Percentiles rank a stretch among this genome's conserved stretches.
Conservation (phyloP, 2,888 invertebrate species). For the Drosophila affinis region DNA sequence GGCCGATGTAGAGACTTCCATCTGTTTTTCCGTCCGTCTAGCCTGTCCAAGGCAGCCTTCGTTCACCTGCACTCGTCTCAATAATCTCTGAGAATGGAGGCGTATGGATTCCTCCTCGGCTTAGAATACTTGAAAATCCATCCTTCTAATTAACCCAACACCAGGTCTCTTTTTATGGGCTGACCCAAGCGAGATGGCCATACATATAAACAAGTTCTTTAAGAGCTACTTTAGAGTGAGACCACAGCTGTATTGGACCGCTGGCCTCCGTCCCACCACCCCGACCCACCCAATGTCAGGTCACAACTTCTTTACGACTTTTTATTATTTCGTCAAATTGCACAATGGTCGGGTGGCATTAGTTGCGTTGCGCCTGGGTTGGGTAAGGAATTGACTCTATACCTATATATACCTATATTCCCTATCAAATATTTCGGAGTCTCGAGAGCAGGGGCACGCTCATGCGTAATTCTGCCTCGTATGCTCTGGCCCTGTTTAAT, state of each 20-base stretch:
- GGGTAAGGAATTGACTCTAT: conserved; percentile 40
- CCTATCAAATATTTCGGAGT: conserved; percentile 1
- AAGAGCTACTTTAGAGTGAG: conserved; percentile 15
- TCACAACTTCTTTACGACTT: conserved; percentile 67
- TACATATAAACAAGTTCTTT: conserved; percentile 37
- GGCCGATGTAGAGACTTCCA: no score
- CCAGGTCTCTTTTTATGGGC: conserved; percentile 55
- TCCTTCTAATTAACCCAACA: conserved; percentile 59
- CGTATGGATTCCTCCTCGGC: background rate
- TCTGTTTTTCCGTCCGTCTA: no score
- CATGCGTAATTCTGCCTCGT: conserved; percentile 67
- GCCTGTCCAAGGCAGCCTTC: no score
- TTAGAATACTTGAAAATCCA: conserved; percentile 32
- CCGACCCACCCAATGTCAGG: conserved; percentile 12
- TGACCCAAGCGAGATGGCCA: conserved; percentile 19
- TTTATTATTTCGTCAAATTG: conserved; percentile 71
- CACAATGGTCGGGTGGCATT: conserved; percentile 52
- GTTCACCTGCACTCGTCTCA: background rate
- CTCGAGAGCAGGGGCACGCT: conserved; percentile 41
- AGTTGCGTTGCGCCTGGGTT: conserved; percentile 51
- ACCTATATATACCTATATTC: conserved; percentile 13
- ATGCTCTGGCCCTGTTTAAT: conserved; percentile 68
- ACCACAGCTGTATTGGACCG: conserved; percentile 2
- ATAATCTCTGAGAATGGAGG: conserved; percentile 1
- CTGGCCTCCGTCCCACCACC: conserved; percentile 1